These are phyloP conservation scores for Nyctereutes procyonoides DNA, from an alignment of 2,113 vertebrate species.

Conservation along the genomic window DNA sequence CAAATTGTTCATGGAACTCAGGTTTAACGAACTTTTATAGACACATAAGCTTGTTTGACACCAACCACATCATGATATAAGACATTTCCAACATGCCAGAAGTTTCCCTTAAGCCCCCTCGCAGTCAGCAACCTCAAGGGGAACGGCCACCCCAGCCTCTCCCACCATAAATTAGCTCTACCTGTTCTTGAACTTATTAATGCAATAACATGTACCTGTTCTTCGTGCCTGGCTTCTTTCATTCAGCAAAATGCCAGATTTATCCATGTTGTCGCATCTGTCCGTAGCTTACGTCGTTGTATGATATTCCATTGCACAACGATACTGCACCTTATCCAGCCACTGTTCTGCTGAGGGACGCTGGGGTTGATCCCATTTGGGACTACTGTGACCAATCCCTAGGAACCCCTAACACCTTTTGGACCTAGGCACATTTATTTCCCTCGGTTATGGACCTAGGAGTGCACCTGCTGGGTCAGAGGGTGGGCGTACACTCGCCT, in stretches of 20 bases:
- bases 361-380: not conserved
- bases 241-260: not conserved
- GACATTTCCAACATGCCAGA: not conserved
- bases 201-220: not conserved
- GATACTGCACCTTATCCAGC: rapidly evolving
- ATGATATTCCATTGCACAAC: rapidly evolving
- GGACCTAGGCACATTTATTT: rapidly evolving
- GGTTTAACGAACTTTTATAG: not conserved
- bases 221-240: not conserved
- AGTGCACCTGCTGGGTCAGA: not conserved
- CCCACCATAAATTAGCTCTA: not conserved
- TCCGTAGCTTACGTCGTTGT: too few species aligned
- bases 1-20: not conserved
- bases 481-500: not conserved
- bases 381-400: not conserved
- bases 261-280: rapidly evolving
- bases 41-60: not conserved
- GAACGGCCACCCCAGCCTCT: rapidly evolving
- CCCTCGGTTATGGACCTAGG: not conserved
- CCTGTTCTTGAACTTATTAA: not conserved
- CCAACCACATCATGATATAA: not conserved
- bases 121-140: not conserved
- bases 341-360: not conserved
- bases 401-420: not conserved
- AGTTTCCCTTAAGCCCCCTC: not conserved